A percentile compares a stretch with the other conserved stretches of the same genome.
phyloP scores from a whole-genome alignment of 2,888 invertebrate species.

The Margaritifera margaritifera region DNA sequence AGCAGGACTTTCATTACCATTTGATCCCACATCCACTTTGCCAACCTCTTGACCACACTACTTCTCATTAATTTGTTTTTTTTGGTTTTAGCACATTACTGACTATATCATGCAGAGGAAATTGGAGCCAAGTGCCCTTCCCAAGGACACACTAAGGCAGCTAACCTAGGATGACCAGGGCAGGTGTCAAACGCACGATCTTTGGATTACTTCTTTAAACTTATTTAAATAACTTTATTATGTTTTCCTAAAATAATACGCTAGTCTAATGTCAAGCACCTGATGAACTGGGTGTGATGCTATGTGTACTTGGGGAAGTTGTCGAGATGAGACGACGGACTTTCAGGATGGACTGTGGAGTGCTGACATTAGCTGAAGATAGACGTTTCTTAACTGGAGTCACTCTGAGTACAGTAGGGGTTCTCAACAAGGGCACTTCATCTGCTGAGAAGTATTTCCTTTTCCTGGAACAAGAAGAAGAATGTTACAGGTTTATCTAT shows the following conservation, averaged over 20 bases:
- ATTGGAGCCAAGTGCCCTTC: too few species aligned
- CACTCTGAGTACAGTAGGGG: conserved; percentile 76
- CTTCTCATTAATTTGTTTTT: too few species aligned
- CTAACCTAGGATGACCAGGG: not conserved
- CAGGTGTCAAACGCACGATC: not conserved
- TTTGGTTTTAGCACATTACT: too few species aligned
- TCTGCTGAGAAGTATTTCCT: conserved; percentile 49
- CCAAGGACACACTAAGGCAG: too few species aligned
- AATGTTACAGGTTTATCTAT: not conserved
- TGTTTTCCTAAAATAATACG: too few species aligned
- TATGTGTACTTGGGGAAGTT: conserved; percentile 31
- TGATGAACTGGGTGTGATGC: conserved; percentile 28
- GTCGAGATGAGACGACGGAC: conserved; percentile 64
- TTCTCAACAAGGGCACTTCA: conserved; percentile 75
- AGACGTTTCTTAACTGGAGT: conserved; percentile 47
- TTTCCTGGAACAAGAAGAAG: conserved; percentile 16
- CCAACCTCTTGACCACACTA: too few species aligned
- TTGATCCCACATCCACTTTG: too few species aligned
- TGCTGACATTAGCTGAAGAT: conserved; percentile 62
- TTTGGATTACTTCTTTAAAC: not conserved
- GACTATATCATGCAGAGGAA: too few species aligned
- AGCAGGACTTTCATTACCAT: too few species aligned
- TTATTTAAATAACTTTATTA: too few species aligned
- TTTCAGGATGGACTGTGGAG: conserved; percentile 82
- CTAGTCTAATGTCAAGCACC: conserved; percentile 9